Evolutionary conservation across 2,888 invertebrate genomes (phyloP), one percentile per base, ranked within the genome.

Genomic region (Ernsta delagoae): DNA sequence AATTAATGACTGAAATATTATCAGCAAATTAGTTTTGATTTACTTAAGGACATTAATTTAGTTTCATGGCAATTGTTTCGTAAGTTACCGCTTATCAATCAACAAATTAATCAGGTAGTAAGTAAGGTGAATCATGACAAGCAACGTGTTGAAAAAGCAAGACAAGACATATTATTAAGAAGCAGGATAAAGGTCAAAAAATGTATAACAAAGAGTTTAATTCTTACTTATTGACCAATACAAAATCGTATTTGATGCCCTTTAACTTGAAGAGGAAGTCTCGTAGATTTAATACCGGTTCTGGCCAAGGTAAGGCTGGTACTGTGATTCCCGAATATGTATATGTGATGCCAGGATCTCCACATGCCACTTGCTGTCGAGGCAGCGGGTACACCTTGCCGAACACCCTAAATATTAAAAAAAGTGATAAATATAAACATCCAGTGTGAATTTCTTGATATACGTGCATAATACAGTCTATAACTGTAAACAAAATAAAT

Each of bases 321-420:
- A 96, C 89, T 0, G 94, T 94, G 8, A 88, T 90, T 9, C 95
- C 95, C 8, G 96, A 96, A 83, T 95, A 96, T 8, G 86, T 94
- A 79, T 96, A 96, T 0, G 91, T 91, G 72, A 96, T 89, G 1
- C 95, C 96, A 9, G 90, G 84, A 77, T 96, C 95, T 3, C 96
- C 96, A 79, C 94, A 95, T 0, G 96, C 95, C 3, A 95, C 95
- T 92, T 96, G 96, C 80, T 96, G 95, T 43, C 96, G 90, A 7
- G 96, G 96, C 73, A 96, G 94, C 54, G 94, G 88, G 75, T 95
- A 94, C 85, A 95, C 94, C 86, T 95, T 95, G 9, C 96, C 96
- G 80, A 95, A 96, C 1, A 96, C 94, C 76, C 94, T 94, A 72
- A 12, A 48, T 12, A 12, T 9, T 6, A 48, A 48, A 48, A 48